Percentiles rank a stretch among this genome's conserved stretches.
phyloP scores from a whole-genome alignment of 2,113 vertebrate genomes.

The Alaudala cheleensis region DNA sequence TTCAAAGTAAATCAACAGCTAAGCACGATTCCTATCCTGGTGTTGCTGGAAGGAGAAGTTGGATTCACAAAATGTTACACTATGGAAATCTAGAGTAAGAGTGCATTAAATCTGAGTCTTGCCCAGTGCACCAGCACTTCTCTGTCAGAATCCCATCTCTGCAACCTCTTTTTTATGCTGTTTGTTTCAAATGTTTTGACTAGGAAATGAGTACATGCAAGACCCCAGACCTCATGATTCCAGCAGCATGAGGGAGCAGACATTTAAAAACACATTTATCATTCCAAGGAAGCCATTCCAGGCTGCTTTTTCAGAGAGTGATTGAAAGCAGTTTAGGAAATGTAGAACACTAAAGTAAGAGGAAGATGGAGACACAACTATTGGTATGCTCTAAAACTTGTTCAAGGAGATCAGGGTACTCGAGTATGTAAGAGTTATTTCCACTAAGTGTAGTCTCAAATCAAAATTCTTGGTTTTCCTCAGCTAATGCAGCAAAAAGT shows the following conservation, averaged over 20 bases:
- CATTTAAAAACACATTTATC: neutral
- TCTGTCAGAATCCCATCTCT: neutral
- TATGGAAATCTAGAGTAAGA: constrained; percentile 22
- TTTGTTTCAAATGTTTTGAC: neutral
- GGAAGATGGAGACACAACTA: neutral
- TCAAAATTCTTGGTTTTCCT: neutral
- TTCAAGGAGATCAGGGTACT: neutral
- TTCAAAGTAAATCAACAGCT: neutral
- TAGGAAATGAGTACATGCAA: constrained; percentile 4
- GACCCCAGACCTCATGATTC: neutral
- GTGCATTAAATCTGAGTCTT: neutral
- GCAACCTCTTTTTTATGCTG: neutral
- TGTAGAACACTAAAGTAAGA: neutral
- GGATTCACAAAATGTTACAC: neutral
- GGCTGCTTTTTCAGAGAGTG: neutral
- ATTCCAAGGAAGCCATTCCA: neutral
- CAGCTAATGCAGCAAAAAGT: constrained; percentile 7
- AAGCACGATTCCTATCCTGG: neutral
- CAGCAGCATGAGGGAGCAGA: constrained; percentile 4
- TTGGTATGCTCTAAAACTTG: neutral
- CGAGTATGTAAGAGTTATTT: neutral
- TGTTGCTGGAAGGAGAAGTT: neutral
- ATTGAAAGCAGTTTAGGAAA: constrained; percentile 14
- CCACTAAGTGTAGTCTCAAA: neutral
- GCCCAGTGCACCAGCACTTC: neutral